Evolutionary conservation across 1,140 invertebrate species (phyloP).

Genomic region (Leptinotarsa lineolata): DNA sequence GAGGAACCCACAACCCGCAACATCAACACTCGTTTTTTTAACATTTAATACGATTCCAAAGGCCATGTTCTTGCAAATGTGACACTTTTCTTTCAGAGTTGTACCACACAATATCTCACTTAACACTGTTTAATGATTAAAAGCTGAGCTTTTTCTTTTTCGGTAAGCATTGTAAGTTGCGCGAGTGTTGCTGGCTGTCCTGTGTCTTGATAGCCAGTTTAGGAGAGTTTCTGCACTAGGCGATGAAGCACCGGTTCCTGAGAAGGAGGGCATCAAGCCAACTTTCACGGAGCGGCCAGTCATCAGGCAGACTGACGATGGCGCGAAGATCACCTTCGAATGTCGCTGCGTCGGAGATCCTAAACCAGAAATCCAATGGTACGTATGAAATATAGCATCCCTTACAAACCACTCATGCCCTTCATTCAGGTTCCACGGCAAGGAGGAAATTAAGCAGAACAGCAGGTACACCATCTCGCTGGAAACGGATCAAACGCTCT

Average conservation of each 20-base stretch:
- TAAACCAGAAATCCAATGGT: slow-evolving; percentile 89
- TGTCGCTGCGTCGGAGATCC: slow-evolving; percentile 95
- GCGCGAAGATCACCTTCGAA: slow-evolving; percentile 90
- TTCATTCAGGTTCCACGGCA: slow-evolving; percentile 78
- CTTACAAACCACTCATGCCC: slow-evolving; percentile 22
- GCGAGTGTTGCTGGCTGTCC: slow-evolving; percentile 54
- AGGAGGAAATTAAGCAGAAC: slow-evolving; percentile 76
- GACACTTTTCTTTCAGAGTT: slow-evolving; percentile 51
- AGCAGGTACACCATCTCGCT: slow-evolving; percentile 77
- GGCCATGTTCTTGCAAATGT: slow-evolving; percentile 57
- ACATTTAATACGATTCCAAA: slow-evolving; percentile 45
- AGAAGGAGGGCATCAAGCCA: slow-evolving; percentile 91
- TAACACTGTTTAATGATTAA: slow-evolving; percentile 53
- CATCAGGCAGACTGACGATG: slow-evolving; percentile 93
- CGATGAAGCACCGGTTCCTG: slow-evolving; percentile 88
- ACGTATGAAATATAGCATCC: slow-evolving; percentile 58
- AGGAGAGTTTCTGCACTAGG: slow-evolving; percentile 65
- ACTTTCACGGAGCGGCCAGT: slow-evolving; percentile 95
- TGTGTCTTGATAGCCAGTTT: slow-evolving; percentile 52
- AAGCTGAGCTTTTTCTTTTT: slow-evolving; percentile 55
- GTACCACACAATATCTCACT: slow-evolving; percentile 43
- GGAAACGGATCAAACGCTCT: slow-evolving; percentile 84
- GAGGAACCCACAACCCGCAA: slow-evolving; percentile 36
- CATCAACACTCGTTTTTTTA: slow-evolving; percentile 44
- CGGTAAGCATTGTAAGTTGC: slow-evolving; percentile 53